Evolutionary conservation across 2,113 vertebrate genomes (phyloP).

Genomic region (Cyphomyrus discorhynchus): DNA sequence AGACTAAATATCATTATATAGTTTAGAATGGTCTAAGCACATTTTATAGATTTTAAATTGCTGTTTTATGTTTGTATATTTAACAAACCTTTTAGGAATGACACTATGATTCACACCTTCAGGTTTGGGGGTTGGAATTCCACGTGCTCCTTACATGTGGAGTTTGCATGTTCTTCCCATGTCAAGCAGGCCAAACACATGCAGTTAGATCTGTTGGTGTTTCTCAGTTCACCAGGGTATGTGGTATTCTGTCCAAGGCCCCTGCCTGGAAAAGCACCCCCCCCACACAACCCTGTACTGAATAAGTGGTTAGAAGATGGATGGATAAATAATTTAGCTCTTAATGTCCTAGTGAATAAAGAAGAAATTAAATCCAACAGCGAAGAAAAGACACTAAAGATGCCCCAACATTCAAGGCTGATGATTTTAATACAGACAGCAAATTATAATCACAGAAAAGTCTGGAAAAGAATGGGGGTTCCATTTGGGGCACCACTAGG

Average conservation of each 20-base stretch:
- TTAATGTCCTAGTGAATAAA: background rate
- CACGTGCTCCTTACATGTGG: background rate
- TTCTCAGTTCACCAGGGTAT: background rate
- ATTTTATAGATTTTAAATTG: background rate
- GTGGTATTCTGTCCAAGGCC: background rate
- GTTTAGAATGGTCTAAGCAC: background rate
- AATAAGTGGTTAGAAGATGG: background rate
- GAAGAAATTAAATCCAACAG: background rate
- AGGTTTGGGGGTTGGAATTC: background rate
- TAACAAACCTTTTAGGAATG: background rate
- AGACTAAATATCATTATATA: background rate
- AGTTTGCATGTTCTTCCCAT: background rate
- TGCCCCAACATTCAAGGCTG: background rate
- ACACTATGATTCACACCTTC: background rate
- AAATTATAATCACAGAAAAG: background rate
- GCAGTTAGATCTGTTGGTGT: background rate
- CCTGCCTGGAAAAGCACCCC: background rate
- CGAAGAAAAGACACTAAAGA: background rate
- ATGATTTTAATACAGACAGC: background rate
- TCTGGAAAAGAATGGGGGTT: background rate
- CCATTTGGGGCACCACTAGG: background rate
- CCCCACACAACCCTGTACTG: background rate
- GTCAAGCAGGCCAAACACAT: background rate
- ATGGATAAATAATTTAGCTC: background rate
- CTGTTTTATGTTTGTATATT: background rate